Evolutionary conservation across 2,797 vertebrate species (phyloP).

Genomic region (Anguilla obscura): DNA sequence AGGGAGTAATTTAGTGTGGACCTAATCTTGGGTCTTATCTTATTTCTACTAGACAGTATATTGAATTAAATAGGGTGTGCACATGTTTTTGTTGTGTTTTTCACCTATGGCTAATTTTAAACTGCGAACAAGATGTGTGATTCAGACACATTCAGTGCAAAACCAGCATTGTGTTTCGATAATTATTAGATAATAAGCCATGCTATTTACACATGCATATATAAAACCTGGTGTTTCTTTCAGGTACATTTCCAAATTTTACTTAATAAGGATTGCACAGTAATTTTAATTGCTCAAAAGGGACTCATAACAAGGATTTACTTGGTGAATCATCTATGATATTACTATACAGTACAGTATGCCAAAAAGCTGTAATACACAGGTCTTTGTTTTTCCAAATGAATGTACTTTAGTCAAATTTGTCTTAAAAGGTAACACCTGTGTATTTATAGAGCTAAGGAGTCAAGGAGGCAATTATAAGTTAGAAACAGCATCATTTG

Average conservation of each 20-base stretch:
- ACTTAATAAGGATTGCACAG: background rate
- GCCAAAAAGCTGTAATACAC: background rate
- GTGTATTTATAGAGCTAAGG: background rate
- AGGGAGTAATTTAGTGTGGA: background rate
- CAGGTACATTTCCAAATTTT: background rate
- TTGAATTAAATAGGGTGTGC: background rate
- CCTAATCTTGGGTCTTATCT: slow-evolving; percentile 25
- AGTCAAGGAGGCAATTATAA: slow-evolving; percentile 18
- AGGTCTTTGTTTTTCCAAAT: background rate
- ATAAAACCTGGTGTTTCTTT: background rate
- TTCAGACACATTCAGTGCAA: background rate
- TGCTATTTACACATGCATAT: background rate
- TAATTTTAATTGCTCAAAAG: background rate
- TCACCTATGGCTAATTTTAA: background rate
- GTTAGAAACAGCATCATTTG: background rate
- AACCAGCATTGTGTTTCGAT: background rate
- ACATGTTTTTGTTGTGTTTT: background rate
- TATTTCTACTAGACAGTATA: background rate
- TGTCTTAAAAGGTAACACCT: background rate
- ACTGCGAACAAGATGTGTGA: background rate
- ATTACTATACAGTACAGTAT: background rate
- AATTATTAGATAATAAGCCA: background rate
- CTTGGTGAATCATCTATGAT: background rate
- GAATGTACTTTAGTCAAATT: background rate
- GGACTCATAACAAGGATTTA: background rate